Evolutionary conservation across 2,113 vertebrate genomes (phyloP).

Genomic region (Phalacrocorax aristotelis): DNA sequence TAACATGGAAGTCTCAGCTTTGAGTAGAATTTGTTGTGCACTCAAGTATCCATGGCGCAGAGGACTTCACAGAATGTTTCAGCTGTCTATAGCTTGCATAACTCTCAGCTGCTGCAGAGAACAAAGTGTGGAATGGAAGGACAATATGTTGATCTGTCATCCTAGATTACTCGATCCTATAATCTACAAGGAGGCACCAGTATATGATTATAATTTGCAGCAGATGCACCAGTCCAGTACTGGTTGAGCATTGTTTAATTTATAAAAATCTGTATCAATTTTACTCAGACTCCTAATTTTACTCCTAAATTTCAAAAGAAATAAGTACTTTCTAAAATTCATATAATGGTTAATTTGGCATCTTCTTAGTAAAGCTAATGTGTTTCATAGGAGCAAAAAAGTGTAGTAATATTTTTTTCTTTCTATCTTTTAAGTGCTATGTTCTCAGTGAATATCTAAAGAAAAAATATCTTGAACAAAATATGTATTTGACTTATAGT

Average conservation of each 20-base stretch:
- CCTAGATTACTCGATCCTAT: background rate
- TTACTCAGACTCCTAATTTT: background rate
- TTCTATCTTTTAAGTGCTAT: background rate
- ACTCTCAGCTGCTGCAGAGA: constrained; percentile 16
- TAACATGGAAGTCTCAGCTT: background rate
- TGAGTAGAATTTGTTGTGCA: background rate
- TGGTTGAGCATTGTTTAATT: background rate
- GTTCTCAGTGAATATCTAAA: background rate
- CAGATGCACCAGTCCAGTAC: background rate
- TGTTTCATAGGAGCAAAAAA: background rate
- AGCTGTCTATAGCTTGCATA: background rate
- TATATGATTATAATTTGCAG: background rate
- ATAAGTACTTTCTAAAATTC: background rate
- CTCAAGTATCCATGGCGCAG: background rate
- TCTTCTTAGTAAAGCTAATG: background rate
- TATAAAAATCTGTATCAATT: background rate
- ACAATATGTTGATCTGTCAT: background rate
- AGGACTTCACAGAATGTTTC: background rate
- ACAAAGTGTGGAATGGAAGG: background rate
- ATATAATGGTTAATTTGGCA: background rate
- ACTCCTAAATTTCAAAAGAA: background rate
- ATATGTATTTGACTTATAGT: background rate
- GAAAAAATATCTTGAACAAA: background rate
- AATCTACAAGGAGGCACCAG: background rate
- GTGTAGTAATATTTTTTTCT: background rate